These are phyloP conservation scores for Gymnocypris eckloni DNA, from an alignment of 2,797 vertebrate genomes.

Conservation along the genomic window DNA sequence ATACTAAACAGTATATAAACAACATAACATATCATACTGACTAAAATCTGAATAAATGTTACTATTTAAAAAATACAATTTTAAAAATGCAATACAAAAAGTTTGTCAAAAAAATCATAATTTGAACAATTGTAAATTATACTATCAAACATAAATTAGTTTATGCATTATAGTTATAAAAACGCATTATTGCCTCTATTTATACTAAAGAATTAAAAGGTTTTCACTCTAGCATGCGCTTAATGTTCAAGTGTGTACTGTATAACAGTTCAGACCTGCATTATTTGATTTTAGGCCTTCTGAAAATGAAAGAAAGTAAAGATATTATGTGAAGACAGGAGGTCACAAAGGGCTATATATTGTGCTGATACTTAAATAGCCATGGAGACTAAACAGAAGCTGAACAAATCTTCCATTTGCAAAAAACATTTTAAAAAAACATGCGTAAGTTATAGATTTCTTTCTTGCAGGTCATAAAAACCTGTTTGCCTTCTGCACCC, in stretches of 20 bases:
- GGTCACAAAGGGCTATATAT: background rate
- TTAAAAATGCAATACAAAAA: background rate
- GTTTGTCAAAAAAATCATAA: background rate
- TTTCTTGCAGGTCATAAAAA: background rate
- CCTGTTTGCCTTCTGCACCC: background rate
- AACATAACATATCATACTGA: background rate
- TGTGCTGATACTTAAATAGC: background rate
- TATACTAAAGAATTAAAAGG: no score
- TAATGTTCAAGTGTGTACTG: background rate
- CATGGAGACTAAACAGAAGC: constrained; percentile 2
- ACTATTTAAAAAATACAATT: no score
- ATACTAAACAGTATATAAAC: background rate
- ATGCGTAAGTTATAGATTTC: background rate
- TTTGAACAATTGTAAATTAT: background rate
- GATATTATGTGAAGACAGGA: background rate
- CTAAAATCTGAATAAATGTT: background rate
- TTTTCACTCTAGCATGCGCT: background rate
- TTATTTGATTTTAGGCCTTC: background rate
- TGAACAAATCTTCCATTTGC: background rate
- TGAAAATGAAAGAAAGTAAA: background rate
- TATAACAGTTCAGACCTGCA: background rate
- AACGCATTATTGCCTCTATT: background rate
- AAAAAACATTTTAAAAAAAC: background rate
- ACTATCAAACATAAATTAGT: background rate
- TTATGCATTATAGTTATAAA: background rate